Base-by-base conservation (phyloP, 2,888 invertebrate species). In the Calliopum simillimum region DNA sequence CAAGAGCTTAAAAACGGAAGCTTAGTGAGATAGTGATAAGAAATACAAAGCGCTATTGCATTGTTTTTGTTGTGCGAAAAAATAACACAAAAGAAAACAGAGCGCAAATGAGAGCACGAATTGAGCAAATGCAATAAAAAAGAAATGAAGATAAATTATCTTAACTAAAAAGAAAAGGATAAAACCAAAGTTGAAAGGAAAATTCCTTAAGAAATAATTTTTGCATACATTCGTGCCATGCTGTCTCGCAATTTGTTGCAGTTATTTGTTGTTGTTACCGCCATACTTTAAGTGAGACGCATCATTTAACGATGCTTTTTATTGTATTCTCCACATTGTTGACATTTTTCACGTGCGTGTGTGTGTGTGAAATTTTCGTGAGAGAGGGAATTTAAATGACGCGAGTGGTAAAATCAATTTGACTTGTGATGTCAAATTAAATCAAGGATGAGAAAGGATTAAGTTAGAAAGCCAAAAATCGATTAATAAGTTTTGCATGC, bases 111-210 rank as follows among this genome's bases (percentile, higher is more conserved):
- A 41, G 59, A n/a, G n/a, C n/a, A n/a, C n/a, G n/a, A 21, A 23
- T 11, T 56, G 16, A 21, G 41, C 21, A 63, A 56, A 71, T 69
- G 69, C 72, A 59, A 72, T 72, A 72, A 70, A 70, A 70, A 67
- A 69, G 64, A 69, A 65, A n/a, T n/a, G n/a, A n/a, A 47, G 67
- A 33, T 33, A 6, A 33, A 8, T 33, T 33, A 33, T 25, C 65
- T n/a, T 13, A 16, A 25, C 53, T n/a, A 46, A n/a, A 41, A 55
- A 25, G 21, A 53, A 55, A 23, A 25, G 19, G n/a, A 14, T 19
- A 43, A 64, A n/a, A 14, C 16, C 25, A 47, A 16, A 44, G 13
- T 21, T 1, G 21, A 44, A 44, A 16, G 19, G 41, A 11, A 19
- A 23, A 61, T 41, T 51, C 49, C 49, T 51, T 47, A 19, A 51